Evolutionary conservation across 2,797 vertebrate genomes (phyloP).

Genomic region (Pyrocephalus nanus): DNA sequence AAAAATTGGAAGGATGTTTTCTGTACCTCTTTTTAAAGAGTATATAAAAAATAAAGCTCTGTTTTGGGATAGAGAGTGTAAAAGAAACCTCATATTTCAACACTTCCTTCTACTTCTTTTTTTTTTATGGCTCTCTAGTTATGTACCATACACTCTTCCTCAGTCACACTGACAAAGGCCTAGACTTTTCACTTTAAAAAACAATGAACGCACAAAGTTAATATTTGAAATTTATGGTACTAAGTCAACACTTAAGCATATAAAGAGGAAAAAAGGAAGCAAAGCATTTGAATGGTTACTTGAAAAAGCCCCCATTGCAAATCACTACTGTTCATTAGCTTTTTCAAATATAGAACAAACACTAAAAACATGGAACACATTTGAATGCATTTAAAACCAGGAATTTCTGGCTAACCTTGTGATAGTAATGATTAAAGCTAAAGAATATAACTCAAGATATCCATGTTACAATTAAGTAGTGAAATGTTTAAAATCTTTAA

Average conservation of each 20-base stretch:
- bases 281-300: background rate
- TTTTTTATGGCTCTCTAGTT: background rate
- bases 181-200: background rate
- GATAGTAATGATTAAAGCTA: background rate
- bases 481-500: background rate
- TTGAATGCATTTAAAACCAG: background rate
- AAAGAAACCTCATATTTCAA: background rate
- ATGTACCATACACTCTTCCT: background rate
- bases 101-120: background rate
- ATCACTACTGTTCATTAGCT: background rate
- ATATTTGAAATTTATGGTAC: background rate
- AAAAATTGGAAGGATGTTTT: background rate
- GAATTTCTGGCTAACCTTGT: background rate
- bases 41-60: background rate
- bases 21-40: background rate
- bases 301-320: background rate
- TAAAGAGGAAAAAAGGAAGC: background rate
- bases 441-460: background rate
- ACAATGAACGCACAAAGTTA: background rate
- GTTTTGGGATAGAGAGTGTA: background rate
- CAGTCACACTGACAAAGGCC: background rate
- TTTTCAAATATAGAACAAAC: background rate
- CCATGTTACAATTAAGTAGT: background rate
- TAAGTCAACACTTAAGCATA: background rate
- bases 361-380: background rate